Base-by-base conservation (phyloP, 2,888 invertebrate species). In the Amorpha juglandis region DNA sequence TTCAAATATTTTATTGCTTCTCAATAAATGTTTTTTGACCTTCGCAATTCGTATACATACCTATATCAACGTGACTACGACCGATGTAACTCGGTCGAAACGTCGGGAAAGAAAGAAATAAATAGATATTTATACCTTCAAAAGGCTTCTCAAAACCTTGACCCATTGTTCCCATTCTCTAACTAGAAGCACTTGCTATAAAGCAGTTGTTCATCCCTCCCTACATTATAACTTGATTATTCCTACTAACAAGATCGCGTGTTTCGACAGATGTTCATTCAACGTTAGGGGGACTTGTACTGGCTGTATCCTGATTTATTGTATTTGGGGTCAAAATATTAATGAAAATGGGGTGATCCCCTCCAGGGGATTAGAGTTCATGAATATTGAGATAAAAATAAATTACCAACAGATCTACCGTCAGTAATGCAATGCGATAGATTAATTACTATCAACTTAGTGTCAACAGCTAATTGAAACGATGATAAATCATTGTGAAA, bases 331-430 rank as follows among this genome's bases (percentile, higher is more conserved):
- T 58, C 38, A 58, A 42, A 58, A 42, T 42, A 0, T 42, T 58
- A 58, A 58, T 58, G 38, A 58, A 58, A 42, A 19, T 19, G 7
- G 58, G 58, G 58, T 42, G 38, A 6, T 11, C 11, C 58, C 58
- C 58, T 42, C 11, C 58, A 38, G 4, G 9, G 38, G 42, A 58
- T 58, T 38, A 58, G 33, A 19, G 52, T 58, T 58, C 58, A 58
- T 58, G 58, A 58, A 58, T 58, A 58, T 19, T 58, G 12, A 58
- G 38, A 58, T 58, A 42, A 58, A 58, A 58, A 38, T 58, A 58
- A 19, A 58, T 58, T 58, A 42, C 19, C 16, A 27, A 53, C n/a
- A 53, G 53, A 58, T 58, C 58, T 42, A n/a, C 38, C 42, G 12
- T 27, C 27, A 27, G 27, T 58, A 58, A 58, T 42, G 58, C 6